These are phyloP conservation scores for Agriopis leucophaearia DNA, from an alignment of 2,888 invertebrate species.

Conservation along the genomic window DNA sequence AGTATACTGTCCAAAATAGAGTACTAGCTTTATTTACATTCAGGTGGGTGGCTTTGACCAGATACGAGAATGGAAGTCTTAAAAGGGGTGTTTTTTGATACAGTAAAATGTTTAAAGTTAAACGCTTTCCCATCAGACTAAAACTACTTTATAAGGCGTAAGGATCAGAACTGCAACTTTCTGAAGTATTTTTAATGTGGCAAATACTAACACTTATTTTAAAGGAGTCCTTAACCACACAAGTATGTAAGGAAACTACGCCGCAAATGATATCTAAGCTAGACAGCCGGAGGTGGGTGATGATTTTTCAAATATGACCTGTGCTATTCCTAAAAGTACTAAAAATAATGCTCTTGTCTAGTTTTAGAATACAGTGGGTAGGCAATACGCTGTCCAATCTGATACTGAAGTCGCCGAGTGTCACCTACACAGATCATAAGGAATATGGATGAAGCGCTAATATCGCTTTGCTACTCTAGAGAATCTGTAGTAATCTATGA, in stretches of 20 bases:
- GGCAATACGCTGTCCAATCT: background rate
- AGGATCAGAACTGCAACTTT: background rate
- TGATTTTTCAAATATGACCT: background rate
- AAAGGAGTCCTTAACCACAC: background rate
- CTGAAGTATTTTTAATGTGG: background rate
- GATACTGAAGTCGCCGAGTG: background rate
- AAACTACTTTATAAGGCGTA: constrained; percentile 5
- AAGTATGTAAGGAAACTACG: background rate
- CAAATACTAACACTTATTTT: background rate
- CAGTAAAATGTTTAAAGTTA: constrained; percentile 5
- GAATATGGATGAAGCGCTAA: too few relatives aligned
- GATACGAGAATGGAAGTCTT: background rate
- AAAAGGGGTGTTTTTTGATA: background rate
- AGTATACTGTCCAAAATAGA: background rate
- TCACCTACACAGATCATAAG: too few relatives aligned
- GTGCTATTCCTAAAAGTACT: background rate
- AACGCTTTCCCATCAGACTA: constrained; percentile 8
- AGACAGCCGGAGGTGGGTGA: background rate
- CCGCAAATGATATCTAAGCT: background rate
- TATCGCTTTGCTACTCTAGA: too few relatives aligned
- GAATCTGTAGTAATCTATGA: too few relatives aligned
- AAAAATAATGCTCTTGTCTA: background rate
- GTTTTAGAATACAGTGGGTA: background rate
- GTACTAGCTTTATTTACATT: background rate
- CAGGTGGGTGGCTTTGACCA: background rate